Conservation (phyloP, 2,113 vertebrate genomes). For the Sphyrna mokarran region DNA sequence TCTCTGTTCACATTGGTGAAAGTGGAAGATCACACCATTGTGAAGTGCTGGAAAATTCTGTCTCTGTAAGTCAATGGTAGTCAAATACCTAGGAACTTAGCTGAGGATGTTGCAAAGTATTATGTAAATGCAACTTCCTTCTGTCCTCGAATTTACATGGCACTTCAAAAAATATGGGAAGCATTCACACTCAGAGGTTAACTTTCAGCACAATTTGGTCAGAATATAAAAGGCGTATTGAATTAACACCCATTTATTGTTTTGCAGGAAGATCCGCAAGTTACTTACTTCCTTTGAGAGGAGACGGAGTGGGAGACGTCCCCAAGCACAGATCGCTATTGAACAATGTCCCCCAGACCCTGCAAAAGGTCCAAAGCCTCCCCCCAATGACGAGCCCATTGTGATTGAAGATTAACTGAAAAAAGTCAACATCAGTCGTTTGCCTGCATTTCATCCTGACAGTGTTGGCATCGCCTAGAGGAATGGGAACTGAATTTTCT, state of each 20-base stretch:
- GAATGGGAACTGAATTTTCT: background rate
- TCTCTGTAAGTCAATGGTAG: background rate
- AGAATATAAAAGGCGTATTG: background rate
- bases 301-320: constrained; percentile 64
- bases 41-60: no score
- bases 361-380: constrained; percentile 53
- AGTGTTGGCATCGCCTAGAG: background rate
- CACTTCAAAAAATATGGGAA: background rate
- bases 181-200: background rate
- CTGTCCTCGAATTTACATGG: background rate
- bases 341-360: constrained; percentile 53
- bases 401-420: constrained; percentile 63
- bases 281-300: constrained; percentile 69
- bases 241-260: background rate
- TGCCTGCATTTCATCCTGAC: background rate
- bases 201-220: background rate
- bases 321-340: constrained; percentile 63
- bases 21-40: no score
- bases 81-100: background rate
- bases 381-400: constrained; percentile 68
- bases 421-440: background rate
- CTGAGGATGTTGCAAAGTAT: background rate
- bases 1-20: no score
- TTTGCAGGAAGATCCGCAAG: constrained; percentile 64
- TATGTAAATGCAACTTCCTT: background rate